Evolutionary conservation across 2,888 invertebrate genomes (phyloP), one percentile per base, ranked within the genome.

Genomic region (Xanthia togata): DNA sequence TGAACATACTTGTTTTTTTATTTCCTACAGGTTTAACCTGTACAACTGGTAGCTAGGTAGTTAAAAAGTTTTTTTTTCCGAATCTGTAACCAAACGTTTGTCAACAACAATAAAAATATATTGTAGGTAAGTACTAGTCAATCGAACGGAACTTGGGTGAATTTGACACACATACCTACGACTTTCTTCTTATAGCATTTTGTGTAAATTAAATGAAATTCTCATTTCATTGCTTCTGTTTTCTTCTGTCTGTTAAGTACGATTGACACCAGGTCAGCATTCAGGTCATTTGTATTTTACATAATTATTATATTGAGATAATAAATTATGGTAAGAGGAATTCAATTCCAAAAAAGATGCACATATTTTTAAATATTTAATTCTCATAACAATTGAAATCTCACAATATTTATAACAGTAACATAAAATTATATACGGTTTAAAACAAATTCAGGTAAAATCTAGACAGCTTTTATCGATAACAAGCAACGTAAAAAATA

Each of bases 301-400:
- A 80, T 80, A 67, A 77, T 70, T 70, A 41, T 14, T 44, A 26
- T 12, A 70, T 67, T 38, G 60, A 12, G 31, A 38, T 31, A 63
- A 20, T 50, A n/a, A 50, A 12, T 20, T 62, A 50, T 20, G 2
- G 12, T 35, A 20, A 31, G 20, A 57, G 14, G 9, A 31, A 68
- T 44, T 20, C 0, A 23, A 23, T 64, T 44, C 12, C 35, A 4
- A 67, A 59, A 67, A 41, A 35, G 17, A 64, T 59, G 26, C 57
- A 82, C 20, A 76, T 82, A 31, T 64, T 76, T 64, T 64, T 65
- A 17, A 59, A 59, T 64, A 60, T 79, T 79, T 79, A 14, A 53
- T 76, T 64, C 31, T 11, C 4, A 17, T 64, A 26, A 47, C 64
- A 59, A 73, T 50, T 31, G 17, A 53, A 35, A 73, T 57, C 17